These are phyloP conservation scores for Tanaodytes sp. DNA, from an alignment of 2,888 invertebrate genomes.

Conservation along the genomic window DNA sequence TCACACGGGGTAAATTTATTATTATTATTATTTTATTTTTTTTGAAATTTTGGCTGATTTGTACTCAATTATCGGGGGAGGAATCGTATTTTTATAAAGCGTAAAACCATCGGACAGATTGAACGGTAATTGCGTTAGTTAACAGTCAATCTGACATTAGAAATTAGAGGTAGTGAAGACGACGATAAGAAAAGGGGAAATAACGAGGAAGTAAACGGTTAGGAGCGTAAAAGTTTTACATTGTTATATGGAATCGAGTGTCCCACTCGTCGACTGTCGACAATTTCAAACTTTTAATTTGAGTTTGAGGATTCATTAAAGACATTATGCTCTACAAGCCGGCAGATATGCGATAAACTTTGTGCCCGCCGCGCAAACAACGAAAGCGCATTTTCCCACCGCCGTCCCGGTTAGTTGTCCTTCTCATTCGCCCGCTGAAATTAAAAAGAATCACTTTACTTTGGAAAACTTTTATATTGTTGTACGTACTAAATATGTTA, in stretches of 20 bases:
- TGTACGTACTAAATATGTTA: conserved; percentile 12
- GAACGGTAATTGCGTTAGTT: too few species aligned
- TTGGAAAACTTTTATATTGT: conserved; percentile 34
- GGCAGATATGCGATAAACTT: conserved; percentile 58
- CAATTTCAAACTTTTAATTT: conserved; percentile 71
- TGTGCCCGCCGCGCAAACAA: conserved; percentile 58
- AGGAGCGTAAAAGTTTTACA: conserved; percentile 63
- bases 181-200: conserved; percentile 22
- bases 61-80: too few species aligned
- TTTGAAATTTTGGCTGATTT: too few species aligned
- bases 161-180: conserved; percentile 33
- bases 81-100: too few species aligned
- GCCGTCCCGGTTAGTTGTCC: conserved; percentile 36
- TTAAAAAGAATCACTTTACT: conserved; percentile 32
- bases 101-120: too few species aligned
- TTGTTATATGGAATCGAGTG: conserved; percentile 64
- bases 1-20: too few species aligned
- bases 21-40: too few species aligned
- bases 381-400: conserved; percentile 31
- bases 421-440: conserved; percentile 38
- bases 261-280: conserved; percentile 62
- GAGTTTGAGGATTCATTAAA: conserved; percentile 64
- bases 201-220: conserved; percentile 36
- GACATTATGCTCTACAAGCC: conserved; percentile 57
- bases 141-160: conserved; percentile 24